These are phyloP conservation scores for Apantesis nais DNA, from an alignment of 2,888 invertebrate genomes.

Conservation along the genomic window DNA sequence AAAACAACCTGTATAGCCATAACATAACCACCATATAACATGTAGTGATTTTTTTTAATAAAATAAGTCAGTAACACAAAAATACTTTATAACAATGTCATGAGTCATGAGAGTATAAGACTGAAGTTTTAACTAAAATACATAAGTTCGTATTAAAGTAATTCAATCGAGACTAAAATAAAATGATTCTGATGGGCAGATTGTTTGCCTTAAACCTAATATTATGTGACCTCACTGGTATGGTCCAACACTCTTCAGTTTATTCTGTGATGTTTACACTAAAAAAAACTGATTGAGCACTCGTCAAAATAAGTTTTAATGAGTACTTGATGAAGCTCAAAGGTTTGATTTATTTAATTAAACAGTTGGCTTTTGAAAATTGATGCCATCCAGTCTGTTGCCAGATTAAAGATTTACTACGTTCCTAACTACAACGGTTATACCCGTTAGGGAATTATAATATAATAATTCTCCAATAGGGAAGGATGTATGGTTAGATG, in stretches of 20 bases:
- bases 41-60: no score
- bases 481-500: neutral
- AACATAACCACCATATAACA: no score
- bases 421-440: neutral
- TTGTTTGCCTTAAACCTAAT: no score
- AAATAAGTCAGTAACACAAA: no score
- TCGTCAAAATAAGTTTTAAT: neutral
- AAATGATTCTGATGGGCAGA: neutral
- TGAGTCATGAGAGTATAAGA: neutral
- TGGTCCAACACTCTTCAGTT: neutral
- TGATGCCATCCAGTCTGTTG: neutral
- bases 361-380: neutral
- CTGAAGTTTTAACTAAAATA: neutral
- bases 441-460: neutral
- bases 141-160: neutral
- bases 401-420: neutral
- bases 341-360: neutral
- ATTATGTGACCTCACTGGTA: no score
- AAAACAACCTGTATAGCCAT: no score
- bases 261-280: neutral
- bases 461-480: no score
- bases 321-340: neutral
- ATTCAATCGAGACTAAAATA: neutral
- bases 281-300: neutral
- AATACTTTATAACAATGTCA: neutral